These are phyloP conservation scores for Cathartes aura DNA, from an alignment of 2,113 vertebrate species.

Conservation along the genomic window DNA sequence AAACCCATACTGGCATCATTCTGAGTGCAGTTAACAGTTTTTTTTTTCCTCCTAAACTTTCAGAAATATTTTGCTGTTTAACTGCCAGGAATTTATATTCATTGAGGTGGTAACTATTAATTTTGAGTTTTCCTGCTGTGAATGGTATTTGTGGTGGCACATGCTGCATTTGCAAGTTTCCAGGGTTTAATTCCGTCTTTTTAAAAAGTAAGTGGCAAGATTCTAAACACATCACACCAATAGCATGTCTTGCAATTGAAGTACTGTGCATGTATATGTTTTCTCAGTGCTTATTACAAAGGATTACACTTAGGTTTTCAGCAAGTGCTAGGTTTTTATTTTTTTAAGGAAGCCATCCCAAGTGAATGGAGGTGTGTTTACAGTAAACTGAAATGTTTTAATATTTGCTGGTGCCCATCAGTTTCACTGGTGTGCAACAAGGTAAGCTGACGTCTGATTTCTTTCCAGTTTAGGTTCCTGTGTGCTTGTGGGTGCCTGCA, in stretches of 20 bases:
- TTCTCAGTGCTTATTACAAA: not conserved
- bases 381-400: not conserved
- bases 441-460: not conserved
- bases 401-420: not conserved
- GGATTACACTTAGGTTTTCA: not conserved
- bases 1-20: not conserved
- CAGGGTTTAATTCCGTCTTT: not conserved
- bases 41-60: not conserved
- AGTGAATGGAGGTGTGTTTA: not conserved
- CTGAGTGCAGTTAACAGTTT: not conserved
- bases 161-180: not conserved
- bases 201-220: not conserved
- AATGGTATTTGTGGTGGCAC: not conserved
- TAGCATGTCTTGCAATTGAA: not conserved
- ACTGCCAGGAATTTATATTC: not conserved
- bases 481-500: not conserved
- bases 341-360: not conserved
- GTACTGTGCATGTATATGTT: not conserved
- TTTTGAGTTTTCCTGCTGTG: not conserved
- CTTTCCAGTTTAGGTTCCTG: not conserved
- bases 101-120: not conserved
- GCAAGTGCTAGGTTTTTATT: not conserved
- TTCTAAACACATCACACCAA: not conserved
- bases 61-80: not conserved
- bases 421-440: not conserved